Percentiles rank a stretch among this genome's conserved stretches.
These are phyloP conservation scores for Progne subis DNA, from an alignment of 2,113 vertebrate species.

Conservation along the genomic window DNA sequence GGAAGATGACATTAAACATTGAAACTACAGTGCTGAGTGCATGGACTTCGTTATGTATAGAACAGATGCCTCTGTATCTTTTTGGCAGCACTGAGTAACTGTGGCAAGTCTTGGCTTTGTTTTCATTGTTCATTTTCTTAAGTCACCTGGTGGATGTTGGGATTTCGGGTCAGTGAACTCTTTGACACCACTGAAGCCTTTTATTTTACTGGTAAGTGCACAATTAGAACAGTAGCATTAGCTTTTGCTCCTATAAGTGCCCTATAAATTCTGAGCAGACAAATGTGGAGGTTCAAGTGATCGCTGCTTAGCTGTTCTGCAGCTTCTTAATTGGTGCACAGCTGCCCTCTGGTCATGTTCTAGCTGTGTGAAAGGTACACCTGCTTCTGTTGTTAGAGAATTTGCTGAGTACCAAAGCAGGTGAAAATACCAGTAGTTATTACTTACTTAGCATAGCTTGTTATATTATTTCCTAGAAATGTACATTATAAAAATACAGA, in stretches of 20 bases:
- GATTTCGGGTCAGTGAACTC: background rate
- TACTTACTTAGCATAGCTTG: background rate
- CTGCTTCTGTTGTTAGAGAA: background rate
- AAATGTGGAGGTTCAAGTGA: background rate
- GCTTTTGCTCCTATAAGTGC: background rate
- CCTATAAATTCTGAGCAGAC: background rate
- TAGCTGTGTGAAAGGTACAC: background rate
- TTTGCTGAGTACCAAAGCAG: background rate
- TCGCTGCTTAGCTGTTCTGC: background rate
- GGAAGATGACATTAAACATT: background rate
- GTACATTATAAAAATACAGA: background rate
- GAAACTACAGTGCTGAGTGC: background rate
- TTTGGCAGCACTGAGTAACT: background rate
- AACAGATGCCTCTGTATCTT: background rate
- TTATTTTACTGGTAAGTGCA: background rate
- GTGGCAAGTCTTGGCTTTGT: background rate
- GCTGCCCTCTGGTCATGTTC: background rate
- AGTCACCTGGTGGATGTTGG: background rate
- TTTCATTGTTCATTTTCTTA: background rate
- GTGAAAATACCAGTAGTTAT: background rate
- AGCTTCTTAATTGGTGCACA: background rate
- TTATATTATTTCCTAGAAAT: background rate
- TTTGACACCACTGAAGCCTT: background rate
- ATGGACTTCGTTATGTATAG: background rate
- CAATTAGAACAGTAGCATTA: background rate